Percentiles rank a stretch among this genome's conserved stretches.
Conservation (phyloP, 1,140 invertebrate genomes). For the Sogatella furcifera region DNA sequence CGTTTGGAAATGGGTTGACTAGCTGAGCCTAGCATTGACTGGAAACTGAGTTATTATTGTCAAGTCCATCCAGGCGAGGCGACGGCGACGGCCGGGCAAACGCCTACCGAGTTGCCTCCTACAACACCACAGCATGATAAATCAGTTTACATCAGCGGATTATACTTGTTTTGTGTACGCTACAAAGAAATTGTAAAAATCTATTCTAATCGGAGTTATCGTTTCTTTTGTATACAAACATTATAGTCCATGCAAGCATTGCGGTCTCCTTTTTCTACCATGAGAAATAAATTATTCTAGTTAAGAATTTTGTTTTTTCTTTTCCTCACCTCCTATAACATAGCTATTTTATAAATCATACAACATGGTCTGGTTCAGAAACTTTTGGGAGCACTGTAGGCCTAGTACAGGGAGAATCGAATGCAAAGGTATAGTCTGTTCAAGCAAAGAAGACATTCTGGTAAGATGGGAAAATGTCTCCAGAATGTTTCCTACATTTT, state of each 20-base stretch:
- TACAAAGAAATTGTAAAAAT: constrained; percentile 12
- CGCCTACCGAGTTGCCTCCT: not conserved
- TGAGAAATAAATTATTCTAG: constrained; percentile 29
- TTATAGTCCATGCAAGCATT: constrained; percentile 26
- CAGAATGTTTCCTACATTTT: too few species aligned
- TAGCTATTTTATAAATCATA: not conserved
- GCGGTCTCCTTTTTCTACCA: constrained; percentile 28
- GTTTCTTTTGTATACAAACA: constrained; percentile 19
- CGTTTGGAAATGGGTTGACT: too few species aligned
- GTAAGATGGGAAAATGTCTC: too few species aligned
- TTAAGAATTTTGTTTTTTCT: constrained; percentile 20
- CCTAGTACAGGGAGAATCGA: too few species aligned
- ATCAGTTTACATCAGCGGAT: constrained; percentile 13
- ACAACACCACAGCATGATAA: constrained; percentile 11
- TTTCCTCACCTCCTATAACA: not conserved
- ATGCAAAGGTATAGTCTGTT: too few species aligned
- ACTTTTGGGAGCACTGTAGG: too few species aligned
- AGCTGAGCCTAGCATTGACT: too few species aligned
- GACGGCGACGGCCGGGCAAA: not conserved
- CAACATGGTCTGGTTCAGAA: too few species aligned
- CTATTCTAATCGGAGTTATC: constrained; percentile 12
- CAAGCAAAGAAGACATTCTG: too few species aligned
- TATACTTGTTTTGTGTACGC: constrained; percentile 10
- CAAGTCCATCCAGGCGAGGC: not conserved
- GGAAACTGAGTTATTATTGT: too few species aligned